A percentile compares a stretch with the other conserved stretches of the same genome.
These are phyloP conservation scores for Halesus radiatus DNA, from an alignment of 1,140 invertebrate genomes.

Conservation along the genomic window DNA sequence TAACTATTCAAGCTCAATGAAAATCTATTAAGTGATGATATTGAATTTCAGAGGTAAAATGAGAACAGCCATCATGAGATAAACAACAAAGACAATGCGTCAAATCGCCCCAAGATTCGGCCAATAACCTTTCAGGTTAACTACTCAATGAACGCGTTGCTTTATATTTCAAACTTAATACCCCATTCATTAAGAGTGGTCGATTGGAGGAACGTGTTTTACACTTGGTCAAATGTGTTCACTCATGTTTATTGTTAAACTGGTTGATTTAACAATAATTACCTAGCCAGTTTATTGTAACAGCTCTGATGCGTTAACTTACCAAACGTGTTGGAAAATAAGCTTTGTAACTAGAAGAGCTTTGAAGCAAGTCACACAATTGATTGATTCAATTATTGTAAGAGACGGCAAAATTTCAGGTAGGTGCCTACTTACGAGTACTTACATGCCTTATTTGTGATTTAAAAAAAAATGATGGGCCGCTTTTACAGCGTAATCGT, in stretches of 20 bases:
- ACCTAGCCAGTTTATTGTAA: conserved; percentile 10
- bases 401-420: no score
- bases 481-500: no score
- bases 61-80: not conserved
- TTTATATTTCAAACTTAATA: conserved; percentile 49
- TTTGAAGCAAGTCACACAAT: no score
- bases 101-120: not conserved
- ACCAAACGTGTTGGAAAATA: not conserved
- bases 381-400: no score
- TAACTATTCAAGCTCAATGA: no score
- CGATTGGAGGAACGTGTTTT: conserved; percentile 12
- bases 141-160: conserved; percentile 45
- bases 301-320: not conserved
- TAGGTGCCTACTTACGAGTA: no score
- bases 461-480: no score
- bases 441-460: no score
- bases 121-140: conserved; percentile 23
- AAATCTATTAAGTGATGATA: no score
- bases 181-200: conserved; percentile 19
- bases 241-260: conserved; percentile 23
- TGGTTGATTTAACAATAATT: conserved; percentile 32
- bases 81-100: conserved; percentile 7
- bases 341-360: no score
- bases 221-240: conserved; percentile 1
- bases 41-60: not conserved